Evolutionary conservation across 1,140 invertebrate species (phyloP), one percentile per base, ranked within the genome.

Genomic region (Bombus ignitus): DNA sequence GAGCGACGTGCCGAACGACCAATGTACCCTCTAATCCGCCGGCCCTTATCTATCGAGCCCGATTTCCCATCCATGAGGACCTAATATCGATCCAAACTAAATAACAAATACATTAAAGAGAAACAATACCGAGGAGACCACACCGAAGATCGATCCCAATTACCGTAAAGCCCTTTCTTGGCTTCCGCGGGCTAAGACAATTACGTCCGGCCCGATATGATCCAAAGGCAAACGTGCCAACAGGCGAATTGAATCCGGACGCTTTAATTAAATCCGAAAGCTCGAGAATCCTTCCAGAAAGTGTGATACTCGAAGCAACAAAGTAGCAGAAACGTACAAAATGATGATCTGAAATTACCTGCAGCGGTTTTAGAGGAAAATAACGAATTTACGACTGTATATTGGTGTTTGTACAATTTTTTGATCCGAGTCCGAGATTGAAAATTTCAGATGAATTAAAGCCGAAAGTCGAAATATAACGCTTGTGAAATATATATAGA

Each of bases 1-100:
- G 59, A 70, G 83, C 85, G 59, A 85, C 72, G 79, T 86, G 88
- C 82, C 39, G 39, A 87, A 90, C 68, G 83, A 83, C 68, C 32
- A 74, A 68, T 72, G 66, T 79, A 71, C 72, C 42, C 81, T 89
- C 85, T 85, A 81, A 89, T 87, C 53, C 37, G 4, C 39, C 35
- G 18, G 53, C 68, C 44, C 47, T 62, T 83, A 39, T 74, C 81
- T 44, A 65, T 82, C 59, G 35, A 62, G 0, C 47, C 44, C 66
- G 42, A 80, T 77, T 37, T 25, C 74, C 59, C 37, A 32, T 15
- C 18, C 59, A n/a, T 13, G 66, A 25, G 37, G 44, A 10, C 47
- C 44, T 70, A 44, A 59, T 57, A 81, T 72, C 57, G 13, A 47
- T 10, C 68, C 13, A 15, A 22, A 6, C 5, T n/a, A 62, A 71